Percentiles rank a stretch among this genome's conserved stretches.
Evolutionary conservation across 1,140 invertebrate species (phyloP).

Genomic region (Cheumatopsyche charites): DNA sequence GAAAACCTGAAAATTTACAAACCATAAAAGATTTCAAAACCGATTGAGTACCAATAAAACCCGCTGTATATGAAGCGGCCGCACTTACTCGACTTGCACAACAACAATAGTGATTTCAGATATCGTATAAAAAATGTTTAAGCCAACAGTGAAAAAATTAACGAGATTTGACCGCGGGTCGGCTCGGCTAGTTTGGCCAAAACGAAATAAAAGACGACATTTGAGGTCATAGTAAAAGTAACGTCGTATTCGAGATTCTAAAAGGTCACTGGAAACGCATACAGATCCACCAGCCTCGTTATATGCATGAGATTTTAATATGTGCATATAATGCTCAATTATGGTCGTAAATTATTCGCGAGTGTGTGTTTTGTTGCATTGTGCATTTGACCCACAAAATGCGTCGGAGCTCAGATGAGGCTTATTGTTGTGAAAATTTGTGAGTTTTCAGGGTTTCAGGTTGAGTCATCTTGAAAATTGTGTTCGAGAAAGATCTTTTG

Average conservation of each 20-base stretch:
- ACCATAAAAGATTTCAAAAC: no score
- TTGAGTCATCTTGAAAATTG: no score
- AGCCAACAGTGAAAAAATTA: not conserved
- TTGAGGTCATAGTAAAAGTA: slow-evolving; percentile 32
- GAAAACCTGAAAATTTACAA: no score
- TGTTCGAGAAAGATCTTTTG: slow-evolving; percentile 8
- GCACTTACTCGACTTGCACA: not conserved
- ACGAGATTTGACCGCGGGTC: slow-evolving; percentile 20
- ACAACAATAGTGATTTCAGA: slow-evolving; percentile 27
- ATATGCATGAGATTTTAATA: not conserved
- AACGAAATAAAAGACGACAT: slow-evolving; percentile 30
- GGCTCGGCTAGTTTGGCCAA: slow-evolving; percentile 8
- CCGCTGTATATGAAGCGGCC: not conserved
- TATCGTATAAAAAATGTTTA: slow-evolving; percentile 13
- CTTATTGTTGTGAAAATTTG: no score
- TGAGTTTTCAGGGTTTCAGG: no score
- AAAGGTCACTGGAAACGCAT: slow-evolving; percentile 17
- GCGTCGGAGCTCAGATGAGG: no score
- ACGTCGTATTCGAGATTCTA: not conserved
- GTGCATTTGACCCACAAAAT: no score
- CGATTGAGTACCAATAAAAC: not conserved
- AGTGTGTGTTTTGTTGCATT: no score
- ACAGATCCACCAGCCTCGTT: not conserved
- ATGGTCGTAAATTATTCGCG: no score
- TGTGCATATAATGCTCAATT: not conserved